Evolutionary conservation across 2,888 invertebrate species (phyloP), one percentile per base, ranked within the genome.

Genomic region (Euplexia lucipara): DNA sequence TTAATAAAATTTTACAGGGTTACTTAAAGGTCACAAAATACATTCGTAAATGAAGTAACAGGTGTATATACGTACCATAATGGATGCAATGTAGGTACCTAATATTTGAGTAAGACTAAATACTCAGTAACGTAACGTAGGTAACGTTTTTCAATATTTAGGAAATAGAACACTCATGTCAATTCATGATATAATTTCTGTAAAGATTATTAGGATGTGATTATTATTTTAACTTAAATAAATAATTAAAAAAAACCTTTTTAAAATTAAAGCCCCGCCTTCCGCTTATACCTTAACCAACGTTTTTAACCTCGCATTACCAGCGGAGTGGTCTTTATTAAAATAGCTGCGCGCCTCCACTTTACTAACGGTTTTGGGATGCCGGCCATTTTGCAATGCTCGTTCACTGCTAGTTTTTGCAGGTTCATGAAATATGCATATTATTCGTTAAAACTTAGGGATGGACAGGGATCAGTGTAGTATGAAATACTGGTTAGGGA

Each of bases 221-320:
- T 18, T n/a, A n/a, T n/a, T n/a, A n/a, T n/a, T n/a, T n/a, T n/a
- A 26, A 26, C 26, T 26, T 26, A 26, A 26, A 4, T 6, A 14
- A 16, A 0, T n/a, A n/a, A n/a, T n/a, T n/a, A n/a, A n/a, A n/a
- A n/a, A n/a, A n/a, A n/a, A n/a, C n/a, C n/a, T n/a, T n/a, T n/a
- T n/a, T n/a, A n/a, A n/a, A n/a, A n/a, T n/a, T n/a, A n/a, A n/a
- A n/a, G n/a, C n/a, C n/a, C 6, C 65, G 54, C 57, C 62, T 0
- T 1, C 39, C n/a, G 14, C 60, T 65, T 53, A 22, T 47, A 14
- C 32, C 44, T 63, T 70, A 18, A 4, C 0, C 1, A 45, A 56
- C 47, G 42, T 58, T 61, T 66, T 77, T 66, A 80, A 78, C 78
- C 74, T 78, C 66, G 75, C 82, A 74, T 82, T 76, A 76, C 63